Percentiles rank a stretch among this genome's conserved stretches.
Evolutionary conservation across 2,797 vertebrate species (phyloP).

Genomic region (Myotis planiceps): DNA sequence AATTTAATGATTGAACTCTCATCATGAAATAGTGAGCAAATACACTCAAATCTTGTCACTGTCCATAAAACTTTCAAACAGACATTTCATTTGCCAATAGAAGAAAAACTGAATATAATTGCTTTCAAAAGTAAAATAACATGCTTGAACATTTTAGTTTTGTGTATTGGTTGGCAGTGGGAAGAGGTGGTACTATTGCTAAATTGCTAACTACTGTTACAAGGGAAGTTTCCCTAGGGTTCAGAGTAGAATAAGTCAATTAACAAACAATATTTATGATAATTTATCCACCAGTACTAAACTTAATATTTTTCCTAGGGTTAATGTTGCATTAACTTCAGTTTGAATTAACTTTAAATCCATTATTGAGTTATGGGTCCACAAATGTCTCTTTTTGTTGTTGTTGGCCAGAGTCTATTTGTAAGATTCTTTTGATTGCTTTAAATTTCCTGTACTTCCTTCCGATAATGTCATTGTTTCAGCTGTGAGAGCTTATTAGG

Average conservation of each 20-base stretch:
- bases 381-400: slow-evolving; percentile 17
- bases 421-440: slow-evolving; percentile 75
- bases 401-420: slow-evolving; percentile 71
- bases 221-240: slow-evolving; percentile 15
- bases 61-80: background rate
- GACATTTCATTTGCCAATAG: background rate
- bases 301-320: slow-evolving; percentile 56
- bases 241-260: slow-evolving; percentile 34
- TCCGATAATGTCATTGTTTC: slow-evolving; percentile 78
- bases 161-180: background rate
- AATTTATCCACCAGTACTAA: slow-evolving; percentile 61
- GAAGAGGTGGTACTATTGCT: background rate
- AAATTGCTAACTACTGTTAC: slow-evolving; percentile 2
- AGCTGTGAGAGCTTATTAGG: slow-evolving; percentile 79
- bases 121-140: slow-evolving; percentile 8
- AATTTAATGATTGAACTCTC: background rate
- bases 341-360: slow-evolving; percentile 77
- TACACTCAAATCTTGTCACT: background rate
- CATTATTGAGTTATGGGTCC: slow-evolving; percentile 67
- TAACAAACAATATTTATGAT: slow-evolving; percentile 31
- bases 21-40: slow-evolving; percentile 9
- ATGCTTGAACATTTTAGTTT: background rate
- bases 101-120: background rate
- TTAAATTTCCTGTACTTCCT: slow-evolving; percentile 69
- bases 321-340: slow-evolving; percentile 66